A percentile compares a stretch with the other conserved stretches of the same genome.
phyloP scores from a whole-genome alignment of 2,888 invertebrate species.

The Pediacus dermestoides region DNA sequence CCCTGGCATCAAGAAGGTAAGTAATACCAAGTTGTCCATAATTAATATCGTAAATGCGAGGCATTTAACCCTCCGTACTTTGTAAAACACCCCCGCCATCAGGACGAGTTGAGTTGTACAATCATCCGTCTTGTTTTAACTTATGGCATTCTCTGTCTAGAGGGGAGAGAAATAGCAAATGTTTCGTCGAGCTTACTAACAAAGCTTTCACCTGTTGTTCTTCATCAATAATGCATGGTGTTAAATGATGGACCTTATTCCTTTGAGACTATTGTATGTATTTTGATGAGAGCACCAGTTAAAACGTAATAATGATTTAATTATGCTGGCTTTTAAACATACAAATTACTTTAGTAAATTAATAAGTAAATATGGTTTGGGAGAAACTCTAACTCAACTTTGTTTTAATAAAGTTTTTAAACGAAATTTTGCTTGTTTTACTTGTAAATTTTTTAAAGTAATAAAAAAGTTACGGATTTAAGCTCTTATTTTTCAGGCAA shows the following conservation, averaged over 20 bases:
- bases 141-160: conserved; percentile 9
- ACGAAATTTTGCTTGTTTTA: no score
- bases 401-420: no score
- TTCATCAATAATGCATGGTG: conserved; percentile 40
- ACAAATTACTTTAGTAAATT: no score
- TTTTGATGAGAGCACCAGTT: no score
- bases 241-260: conserved; percentile 44
- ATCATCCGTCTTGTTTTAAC: no score
- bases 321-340: no score
- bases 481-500: conserved; percentile 46
- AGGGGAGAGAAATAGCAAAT: conserved; percentile 19
- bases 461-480: no score
- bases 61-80: conserved; percentile 42
- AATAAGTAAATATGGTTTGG: no score
- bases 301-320: no score
- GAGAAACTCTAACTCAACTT: no score
- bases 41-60: conserved; percentile 45
- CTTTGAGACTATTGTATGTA: conserved; percentile 26
- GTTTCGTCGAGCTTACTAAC: conserved; percentile 24
- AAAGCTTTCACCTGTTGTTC: conserved; percentile 43
- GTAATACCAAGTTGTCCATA: conserved; percentile 45
- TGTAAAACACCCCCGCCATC: conserved; percentile 32
- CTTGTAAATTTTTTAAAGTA: no score
- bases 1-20: conserved; percentile 52
- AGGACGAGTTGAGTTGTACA: conserved; percentile 20